Evolutionary conservation across 2,797 vertebrate genomes (phyloP).

Genomic region (Allobates femoralis): DNA sequence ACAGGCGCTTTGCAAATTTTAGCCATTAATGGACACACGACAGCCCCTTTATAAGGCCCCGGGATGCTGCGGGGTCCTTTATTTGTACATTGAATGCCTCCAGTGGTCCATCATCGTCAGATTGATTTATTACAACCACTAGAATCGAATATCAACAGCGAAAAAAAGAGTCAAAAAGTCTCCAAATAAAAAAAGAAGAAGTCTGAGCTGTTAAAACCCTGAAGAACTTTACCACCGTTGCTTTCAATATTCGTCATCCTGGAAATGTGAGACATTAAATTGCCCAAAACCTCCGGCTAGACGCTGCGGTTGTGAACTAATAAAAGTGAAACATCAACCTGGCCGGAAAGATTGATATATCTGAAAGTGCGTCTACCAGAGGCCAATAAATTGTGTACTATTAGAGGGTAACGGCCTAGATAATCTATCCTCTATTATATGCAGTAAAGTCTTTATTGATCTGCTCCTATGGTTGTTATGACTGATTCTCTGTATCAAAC

Average conservation of each 20-base stretch:
- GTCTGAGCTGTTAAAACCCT: not conserved
- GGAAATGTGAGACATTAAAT: not conserved
- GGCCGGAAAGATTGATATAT: slow-evolving; percentile 40
- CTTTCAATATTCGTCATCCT: slow-evolving; percentile 22
- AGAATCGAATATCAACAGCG: not conserved
- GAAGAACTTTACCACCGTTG: not conserved
- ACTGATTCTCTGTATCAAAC: slow-evolving; percentile 34
- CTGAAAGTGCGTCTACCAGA: not conserved
- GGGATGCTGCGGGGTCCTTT: not conserved
- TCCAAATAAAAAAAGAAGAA: not conserved
- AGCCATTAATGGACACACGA: too few relatives aligned
- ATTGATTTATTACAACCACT: not conserved
- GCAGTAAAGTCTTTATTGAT: slow-evolving; percentile 39
- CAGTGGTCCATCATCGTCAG: not conserved
- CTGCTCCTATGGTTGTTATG: slow-evolving; percentile 5
- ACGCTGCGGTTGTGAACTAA: not conserved
- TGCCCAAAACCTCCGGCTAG: slow-evolving; percentile 4
- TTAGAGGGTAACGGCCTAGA: slow-evolving; percentile 13
- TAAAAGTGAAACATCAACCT: slow-evolving; percentile 35
- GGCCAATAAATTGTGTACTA: slow-evolving; percentile 15
- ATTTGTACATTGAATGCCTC: not conserved
- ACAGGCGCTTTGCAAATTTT: not conserved
- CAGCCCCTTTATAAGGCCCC: not conserved
- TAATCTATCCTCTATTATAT: slow-evolving; percentile 38
- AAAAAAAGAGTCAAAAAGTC: not conserved